These are phyloP conservation scores for Plectropomus leopardus DNA, from an alignment of 2,113 vertebrate species.

Conservation along the genomic window DNA sequence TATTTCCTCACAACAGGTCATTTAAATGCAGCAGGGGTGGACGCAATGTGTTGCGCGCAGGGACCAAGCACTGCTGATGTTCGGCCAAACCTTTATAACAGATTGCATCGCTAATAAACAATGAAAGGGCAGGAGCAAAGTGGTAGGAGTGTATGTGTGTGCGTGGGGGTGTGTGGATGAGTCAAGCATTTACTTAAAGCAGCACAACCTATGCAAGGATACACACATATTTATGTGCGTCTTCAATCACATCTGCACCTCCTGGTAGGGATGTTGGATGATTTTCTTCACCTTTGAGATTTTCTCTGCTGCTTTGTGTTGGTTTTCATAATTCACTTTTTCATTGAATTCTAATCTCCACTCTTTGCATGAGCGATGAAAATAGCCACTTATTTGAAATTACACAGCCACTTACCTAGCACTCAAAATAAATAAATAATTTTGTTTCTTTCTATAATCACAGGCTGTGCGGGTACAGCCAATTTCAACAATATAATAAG, in stretches of 20 bases:
- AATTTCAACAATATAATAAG: slow-evolving; percentile 42
- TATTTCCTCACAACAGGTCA: slow-evolving; percentile 64
- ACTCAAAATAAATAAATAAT: slow-evolving; percentile 49
- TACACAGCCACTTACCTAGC: slow-evolving; percentile 32
- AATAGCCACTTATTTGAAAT: slow-evolving; percentile 40
- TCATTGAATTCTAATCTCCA: slow-evolving; percentile 29
- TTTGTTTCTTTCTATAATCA: slow-evolving; percentile 21
- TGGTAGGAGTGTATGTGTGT: slow-evolving; percentile 17
- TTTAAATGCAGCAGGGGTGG: slow-evolving; percentile 69
- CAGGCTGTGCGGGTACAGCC: background rate
- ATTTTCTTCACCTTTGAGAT: slow-evolving; percentile 7
- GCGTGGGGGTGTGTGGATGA: slow-evolving; percentile 20
- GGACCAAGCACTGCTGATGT: slow-evolving; percentile 16
- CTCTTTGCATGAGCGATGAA: slow-evolving; percentile 36
- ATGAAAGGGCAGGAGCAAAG: slow-evolving; percentile 78
- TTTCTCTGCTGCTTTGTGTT: background rate
- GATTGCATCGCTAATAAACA: slow-evolving; percentile 87
- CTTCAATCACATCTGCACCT: background rate
- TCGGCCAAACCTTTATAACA: slow-evolving; percentile 78
- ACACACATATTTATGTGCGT: background rate
- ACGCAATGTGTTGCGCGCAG: slow-evolving; percentile 36
- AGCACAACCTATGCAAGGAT: background rate
- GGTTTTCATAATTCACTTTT: background rate
- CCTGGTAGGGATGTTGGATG: background rate
- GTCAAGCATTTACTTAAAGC: slow-evolving; percentile 40